These are phyloP conservation scores for Siderastrea radians DNA, from an alignment of 92 coral and sea anemone genomes.

Conservation along the genomic window DNA sequence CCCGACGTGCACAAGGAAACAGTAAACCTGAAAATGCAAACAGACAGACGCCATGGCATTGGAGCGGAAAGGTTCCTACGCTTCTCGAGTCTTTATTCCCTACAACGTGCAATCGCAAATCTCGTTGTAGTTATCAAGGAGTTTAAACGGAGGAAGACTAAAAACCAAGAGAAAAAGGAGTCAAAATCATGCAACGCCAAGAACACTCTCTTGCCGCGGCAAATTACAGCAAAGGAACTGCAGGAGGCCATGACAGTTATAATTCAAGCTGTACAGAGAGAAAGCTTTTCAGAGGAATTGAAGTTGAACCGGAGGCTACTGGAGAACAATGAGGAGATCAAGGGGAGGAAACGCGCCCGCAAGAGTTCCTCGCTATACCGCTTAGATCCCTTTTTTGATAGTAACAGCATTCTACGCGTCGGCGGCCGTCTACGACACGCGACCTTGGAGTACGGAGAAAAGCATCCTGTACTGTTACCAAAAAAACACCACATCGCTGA, in stretches of 20 bases:
- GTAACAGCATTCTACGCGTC: slow-evolving; percentile 28
- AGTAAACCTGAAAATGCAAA: background rate
- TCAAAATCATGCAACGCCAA: background rate
- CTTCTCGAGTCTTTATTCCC: slow-evolving; percentile 42
- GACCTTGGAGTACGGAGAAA: slow-evolving; percentile 30
- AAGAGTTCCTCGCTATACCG: background rate
- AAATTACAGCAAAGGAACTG: slow-evolving; percentile 38
- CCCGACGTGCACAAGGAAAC: slow-evolving; percentile 49
- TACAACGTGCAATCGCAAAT: slow-evolving; percentile 49
- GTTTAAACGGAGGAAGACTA: slow-evolving; percentile 18
- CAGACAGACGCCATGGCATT: slow-evolving; percentile 2
- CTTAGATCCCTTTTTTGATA: slow-evolving; percentile 20
- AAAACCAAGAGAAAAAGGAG: background rate
- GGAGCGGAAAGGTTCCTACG: slow-evolving; percentile 43
- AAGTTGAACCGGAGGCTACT: slow-evolving; percentile 23
- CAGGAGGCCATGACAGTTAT: slow-evolving; percentile 54
- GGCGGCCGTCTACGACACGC: slow-evolving; percentile 51
- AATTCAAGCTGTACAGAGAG: slow-evolving; percentile 32
- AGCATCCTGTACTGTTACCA: slow-evolving; percentile 37
- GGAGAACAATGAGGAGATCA: background rate
- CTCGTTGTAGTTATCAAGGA: slow-evolving; percentile 40
- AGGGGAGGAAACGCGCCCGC: background rate
- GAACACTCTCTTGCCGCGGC: background rate
- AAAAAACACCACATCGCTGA: slow-evolving; percentile 34
- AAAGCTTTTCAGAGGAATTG: slow-evolving; percentile 26